Evolutionary conservation across 2,888 invertebrate genomes (phyloP), one percentile per base, ranked within the genome.

Genomic region (Ptilodon capucinus): DNA sequence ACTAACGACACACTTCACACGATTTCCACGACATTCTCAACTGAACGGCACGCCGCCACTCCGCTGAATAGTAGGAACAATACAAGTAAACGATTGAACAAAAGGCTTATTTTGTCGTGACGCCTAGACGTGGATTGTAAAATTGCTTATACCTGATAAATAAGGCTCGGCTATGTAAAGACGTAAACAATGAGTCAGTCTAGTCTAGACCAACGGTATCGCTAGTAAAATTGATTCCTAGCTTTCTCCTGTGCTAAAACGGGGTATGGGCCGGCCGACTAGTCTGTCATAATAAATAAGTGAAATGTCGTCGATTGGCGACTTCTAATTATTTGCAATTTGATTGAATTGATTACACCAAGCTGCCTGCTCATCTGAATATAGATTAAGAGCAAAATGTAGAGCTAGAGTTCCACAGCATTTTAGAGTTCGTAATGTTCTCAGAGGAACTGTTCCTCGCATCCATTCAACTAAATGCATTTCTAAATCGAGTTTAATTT

Each of bases 1-100:
- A 58, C 69, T 70, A 72, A 74, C 74, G 73, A 74, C 72, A 76
- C 58, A 76, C 79, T 81, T 79, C 68, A 73, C 73, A 74, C 67
- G 64, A 75, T 79, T 81, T 80, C 68, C 70, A 75, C 67, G 52
- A 65, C 75, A 73, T 78, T 78, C 70, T 70, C 68, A 48, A 60
- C 67, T 67, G 58, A 65, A 73, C 67, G 62, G 60, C 47, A 54
- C 41, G 48, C 49, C 41, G 48, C 49, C 42, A 51, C 57, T 68
- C 57, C 52, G 50, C 51, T 42, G 45, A 51, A 53, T 51, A 40
- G 50, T 48, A 21, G 35, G 49, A 58, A 51, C 58, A 49, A 42
- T 36, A 45, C 42, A 45, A 42, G 28, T n/a, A 46, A 44, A 35
- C 35, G 11, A 17, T 17, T 11, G 35, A 35, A 35, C 35, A 35